These are phyloP conservation scores for Enteromius trimaculatus DNA, from an alignment of 2,797 vertebrate genomes.

Conservation along the genomic window DNA sequence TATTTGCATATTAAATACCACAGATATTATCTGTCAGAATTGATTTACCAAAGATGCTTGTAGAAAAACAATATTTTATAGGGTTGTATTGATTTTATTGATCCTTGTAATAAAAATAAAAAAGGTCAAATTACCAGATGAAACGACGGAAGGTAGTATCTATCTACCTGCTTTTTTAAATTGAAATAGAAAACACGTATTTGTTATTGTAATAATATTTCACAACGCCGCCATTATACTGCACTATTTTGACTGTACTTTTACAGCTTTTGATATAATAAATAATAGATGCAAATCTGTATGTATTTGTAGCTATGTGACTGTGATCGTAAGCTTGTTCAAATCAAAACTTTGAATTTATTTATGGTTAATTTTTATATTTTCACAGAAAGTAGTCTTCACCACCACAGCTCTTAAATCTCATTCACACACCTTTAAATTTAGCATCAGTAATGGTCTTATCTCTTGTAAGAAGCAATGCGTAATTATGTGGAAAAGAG, in stretches of 20 bases:
- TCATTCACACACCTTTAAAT: not conserved
- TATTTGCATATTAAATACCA: not conserved
- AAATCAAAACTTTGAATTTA: not conserved
- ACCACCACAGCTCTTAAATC: not conserved
- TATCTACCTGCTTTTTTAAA: too few relatives aligned
- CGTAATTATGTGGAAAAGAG: not conserved
- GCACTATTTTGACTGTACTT: not conserved
- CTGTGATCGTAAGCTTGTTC: not conserved
- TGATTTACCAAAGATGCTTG: not conserved
- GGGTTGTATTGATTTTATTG: too few relatives aligned
- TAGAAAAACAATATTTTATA: not conserved
- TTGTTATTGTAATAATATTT: not conserved
- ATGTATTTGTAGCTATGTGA: not conserved
- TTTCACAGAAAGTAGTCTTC: not conserved
- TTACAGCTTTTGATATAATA: not conserved
- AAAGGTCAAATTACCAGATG: too few relatives aligned
- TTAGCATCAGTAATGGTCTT: not conserved
- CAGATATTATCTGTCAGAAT: not conserved
- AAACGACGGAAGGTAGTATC: not conserved
- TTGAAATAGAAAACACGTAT: not conserved
- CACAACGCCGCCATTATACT: not conserved
- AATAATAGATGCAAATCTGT: not conserved
- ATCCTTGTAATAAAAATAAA: too few relatives aligned
- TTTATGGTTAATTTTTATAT: too few relatives aligned
- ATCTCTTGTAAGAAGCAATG: not conserved